Evolutionary conservation across 2,888 invertebrate species (phyloP).

Genomic region (Ypsolopha sequella): DNA sequence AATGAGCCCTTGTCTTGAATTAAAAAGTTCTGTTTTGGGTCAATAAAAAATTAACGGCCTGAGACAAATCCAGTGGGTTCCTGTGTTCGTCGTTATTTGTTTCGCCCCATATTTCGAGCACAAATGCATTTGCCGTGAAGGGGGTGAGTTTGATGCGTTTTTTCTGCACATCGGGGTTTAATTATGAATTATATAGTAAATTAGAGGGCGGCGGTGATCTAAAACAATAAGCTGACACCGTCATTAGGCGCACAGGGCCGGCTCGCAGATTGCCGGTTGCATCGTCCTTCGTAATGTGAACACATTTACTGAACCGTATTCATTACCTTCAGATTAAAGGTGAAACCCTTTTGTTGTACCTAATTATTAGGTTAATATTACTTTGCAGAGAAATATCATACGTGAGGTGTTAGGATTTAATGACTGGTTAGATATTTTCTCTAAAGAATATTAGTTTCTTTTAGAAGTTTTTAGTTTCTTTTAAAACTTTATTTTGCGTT

Average conservation of each 20-base stretch:
- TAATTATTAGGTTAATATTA: conserved; percentile 3
- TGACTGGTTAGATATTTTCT: background rate
- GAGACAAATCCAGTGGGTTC: background rate
- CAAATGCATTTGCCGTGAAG: conserved; percentile 42
- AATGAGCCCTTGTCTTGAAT: background rate
- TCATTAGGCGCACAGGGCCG: conserved; percentile 40
- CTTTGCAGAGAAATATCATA: conserved; percentile 3
- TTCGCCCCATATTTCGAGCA: conserved; percentile 27
- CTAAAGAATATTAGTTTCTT: background rate
- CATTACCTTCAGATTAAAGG: conserved; percentile 28
- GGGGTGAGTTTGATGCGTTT: conserved; percentile 52
- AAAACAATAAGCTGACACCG: conserved; percentile 61
- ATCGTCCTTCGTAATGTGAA: conserved; percentile 48
- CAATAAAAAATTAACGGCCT: background rate
- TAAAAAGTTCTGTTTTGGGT: background rate
- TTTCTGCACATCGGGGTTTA: conserved; percentile 39
- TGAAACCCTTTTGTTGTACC: background rate
- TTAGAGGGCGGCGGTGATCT: conserved; percentile 63
- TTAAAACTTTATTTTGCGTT: background rate
- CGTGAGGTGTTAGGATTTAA: conserved; percentile 2
- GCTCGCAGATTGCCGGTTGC: conserved; percentile 35
- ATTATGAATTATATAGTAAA: conserved; percentile 55
- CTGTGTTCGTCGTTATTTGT: background rate
- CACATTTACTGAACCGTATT: conserved; percentile 44
- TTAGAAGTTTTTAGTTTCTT: background rate